Evolutionary conservation across 2,113 vertebrate genomes (phyloP), one percentile per base, ranked within the genome.

Genomic region (Podiceps cristatus): DNA sequence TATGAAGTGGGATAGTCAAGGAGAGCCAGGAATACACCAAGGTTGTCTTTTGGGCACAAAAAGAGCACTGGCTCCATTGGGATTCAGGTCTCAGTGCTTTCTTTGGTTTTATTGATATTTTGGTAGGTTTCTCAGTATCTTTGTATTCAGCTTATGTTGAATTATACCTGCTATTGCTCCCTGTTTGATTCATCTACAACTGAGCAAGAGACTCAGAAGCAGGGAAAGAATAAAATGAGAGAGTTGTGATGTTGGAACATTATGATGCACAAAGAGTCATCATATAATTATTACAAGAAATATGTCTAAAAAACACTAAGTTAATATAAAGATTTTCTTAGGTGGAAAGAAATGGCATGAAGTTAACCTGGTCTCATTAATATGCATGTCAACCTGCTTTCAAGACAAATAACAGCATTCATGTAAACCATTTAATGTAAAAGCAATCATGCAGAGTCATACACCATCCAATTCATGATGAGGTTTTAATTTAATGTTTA

Each of bases 331-430:
- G 95, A 98, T 96, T 97, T 97, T 96, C 72, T 92, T 94, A 73
- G 24, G 78, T 96, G 84, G 92, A 97, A 98, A 96, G 89, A 97
- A 98, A 91, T 92, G 97, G 97, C 93, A 92, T 96, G 97, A 97
- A 97, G 92, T 98, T 98, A 98, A 99, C 97, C 98, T 98, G 98
- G 95, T 68, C 93, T 98, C 94, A 98, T 98, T 98, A 98, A 98
- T 98, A 98, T 98, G 96, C 85, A 98, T 97, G 93, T 93, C 97
- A 98, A 97, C 96, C 97, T 98, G 98, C 94, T 98, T 97, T 93
- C 94, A 96, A 97, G 94, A 98, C 95, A 98, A 98, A 97, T 96
- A 98, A 97, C 96, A 96, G 96, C 91, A 98, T 98, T 97, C 96
- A 89, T 96, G 96, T 98, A 98, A 98, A 98, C 92, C 96, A 95